Conservation (phyloP, 2,113 vertebrate genomes). For the Strix uralensis region DNA sequence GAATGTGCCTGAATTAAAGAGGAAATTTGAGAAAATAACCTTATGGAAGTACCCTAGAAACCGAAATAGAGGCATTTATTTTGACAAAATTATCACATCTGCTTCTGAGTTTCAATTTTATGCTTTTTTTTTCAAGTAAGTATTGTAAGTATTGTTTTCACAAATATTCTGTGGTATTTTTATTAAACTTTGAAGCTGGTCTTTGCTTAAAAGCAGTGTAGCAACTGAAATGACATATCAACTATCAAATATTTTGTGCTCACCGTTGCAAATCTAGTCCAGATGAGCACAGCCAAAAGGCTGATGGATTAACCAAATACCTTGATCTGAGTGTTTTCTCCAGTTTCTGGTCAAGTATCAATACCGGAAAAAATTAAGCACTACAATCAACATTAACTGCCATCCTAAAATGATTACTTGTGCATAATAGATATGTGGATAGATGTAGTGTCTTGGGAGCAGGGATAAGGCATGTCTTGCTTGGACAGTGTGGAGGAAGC, state of each 20-base stretch:
- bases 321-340: conserved; percentile 21
- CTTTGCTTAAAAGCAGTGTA: neutral
- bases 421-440: neutral
- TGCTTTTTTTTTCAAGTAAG: neutral
- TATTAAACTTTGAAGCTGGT: neutral
- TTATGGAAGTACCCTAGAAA: conserved; percentile 15
- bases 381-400: conserved; percentile 38
- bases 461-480: neutral
- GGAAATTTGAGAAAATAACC: conserved; percentile 60
- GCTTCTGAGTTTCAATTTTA: conserved; percentile 24
- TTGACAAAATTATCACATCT: conserved; percentile 46
- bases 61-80: conserved; percentile 37
- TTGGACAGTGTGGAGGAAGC: neutral
- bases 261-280: conserved; percentile 23
- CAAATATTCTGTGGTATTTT: conserved; percentile 4
- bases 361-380: conserved; percentile 28
- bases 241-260: neutral
- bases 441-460: neutral
- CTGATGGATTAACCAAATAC: conserved; percentile 44
- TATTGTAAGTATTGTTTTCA: neutral
- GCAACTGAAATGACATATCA: neutral
- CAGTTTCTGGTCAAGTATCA: conserved; percentile 38
- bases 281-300: conserved; percentile 21
- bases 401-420: neutral
- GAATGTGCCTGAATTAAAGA: conserved; percentile 40